Base-by-base conservation (phyloP, 1,140 invertebrate species). In the Schmidtea mediterranea region DNA sequence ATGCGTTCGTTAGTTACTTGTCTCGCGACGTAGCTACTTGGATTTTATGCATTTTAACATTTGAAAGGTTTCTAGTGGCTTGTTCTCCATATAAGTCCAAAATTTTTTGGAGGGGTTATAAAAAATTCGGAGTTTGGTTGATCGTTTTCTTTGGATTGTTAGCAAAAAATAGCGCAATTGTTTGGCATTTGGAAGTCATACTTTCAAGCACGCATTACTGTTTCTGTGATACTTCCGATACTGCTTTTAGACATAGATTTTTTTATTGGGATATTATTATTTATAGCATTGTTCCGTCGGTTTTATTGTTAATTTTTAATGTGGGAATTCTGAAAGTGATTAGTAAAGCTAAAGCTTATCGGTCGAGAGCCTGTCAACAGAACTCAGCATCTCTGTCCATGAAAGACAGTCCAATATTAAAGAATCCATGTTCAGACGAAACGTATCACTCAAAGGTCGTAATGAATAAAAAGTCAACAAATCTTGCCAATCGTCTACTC, bases 11-110 rank as follows among this genome's bases (percentile, higher is more conserved):
- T 13, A 45, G 15, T 19, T 45, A 45, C 22, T 16, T 21, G 5
- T 45, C 43, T 15, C 43, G 43, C 12, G 43, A 45, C n/a, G 15
- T 45, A 22, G 43, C 43, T 13, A 45, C 43, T 13, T 45, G 43
- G 43, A 21, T 45, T 21, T 24, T 45, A 21, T 45, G 43, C 22
- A 15, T 45, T 8, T 21, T 45, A 8, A 45, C 43, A 6, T 21
- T 45, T 22, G 43, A 45, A 24, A 45, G 43, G 22, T 45, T 19
- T 21, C 15, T 45, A 9, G 15, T 19, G 8, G 43, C 43, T 24
- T 15, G 43, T 13, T 45, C 21, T 5, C 43, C 43, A 45, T 21
- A 45, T n/a, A 45, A 45, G n/a, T 15, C 43, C n/a, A 15, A 45
- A 21, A 22, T 45, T 5, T 19, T 45, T 21, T 45, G 43, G 43